Base-by-base conservation (phyloP, 2,113 vertebrate species). In the Hepsetus odoe region DNA sequence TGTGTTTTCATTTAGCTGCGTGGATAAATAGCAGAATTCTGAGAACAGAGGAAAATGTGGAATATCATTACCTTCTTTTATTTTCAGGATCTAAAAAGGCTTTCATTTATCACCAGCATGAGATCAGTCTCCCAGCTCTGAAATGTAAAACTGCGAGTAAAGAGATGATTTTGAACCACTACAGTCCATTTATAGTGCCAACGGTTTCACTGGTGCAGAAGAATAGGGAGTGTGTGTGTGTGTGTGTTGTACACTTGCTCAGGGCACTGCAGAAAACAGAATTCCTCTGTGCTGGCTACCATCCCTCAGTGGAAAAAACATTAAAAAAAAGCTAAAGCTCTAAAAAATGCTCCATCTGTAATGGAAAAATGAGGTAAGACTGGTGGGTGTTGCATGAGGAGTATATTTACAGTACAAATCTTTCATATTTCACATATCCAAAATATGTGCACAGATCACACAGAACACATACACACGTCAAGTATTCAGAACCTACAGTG, bases 1-100 rank as follows among this genome's bases (percentile, higher is more conserved):
- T 80, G 20, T 82, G 83, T 76, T 85, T 85, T 68, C 40, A 53
- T 85, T 85, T 82, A 85, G 74, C 51, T 24, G 28, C 55, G 64
- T 9, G 35, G 65, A 77, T 59, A 77, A 76, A 80, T 69, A 85
- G 77, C 76, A 85, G n/a, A 82, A 85, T 22, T 85, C 77, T 77
- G 80, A 80, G 64, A 28, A 74, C 62, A 56, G 68, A 72, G 46
- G 20, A 73, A 65, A 76, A 55, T n/a, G 58, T 80, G 64, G 62
- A 77, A 72, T 77, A 68, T 72, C 70, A 82, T 82, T 77, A 77
- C 64, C 28, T 76, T 56, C 35, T 74, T 77, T 79, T 62, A 40
- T 67, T 72, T 68, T 79, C 51, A 78, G 74, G 56, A 24, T 62
- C 20, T 76, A 28, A 56, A 44, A 72, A 38, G 11, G 13, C 51